These are phyloP conservation scores for Battus philenor DNA, from an alignment of 1,140 invertebrate genomes.

Conservation along the genomic window DNA sequence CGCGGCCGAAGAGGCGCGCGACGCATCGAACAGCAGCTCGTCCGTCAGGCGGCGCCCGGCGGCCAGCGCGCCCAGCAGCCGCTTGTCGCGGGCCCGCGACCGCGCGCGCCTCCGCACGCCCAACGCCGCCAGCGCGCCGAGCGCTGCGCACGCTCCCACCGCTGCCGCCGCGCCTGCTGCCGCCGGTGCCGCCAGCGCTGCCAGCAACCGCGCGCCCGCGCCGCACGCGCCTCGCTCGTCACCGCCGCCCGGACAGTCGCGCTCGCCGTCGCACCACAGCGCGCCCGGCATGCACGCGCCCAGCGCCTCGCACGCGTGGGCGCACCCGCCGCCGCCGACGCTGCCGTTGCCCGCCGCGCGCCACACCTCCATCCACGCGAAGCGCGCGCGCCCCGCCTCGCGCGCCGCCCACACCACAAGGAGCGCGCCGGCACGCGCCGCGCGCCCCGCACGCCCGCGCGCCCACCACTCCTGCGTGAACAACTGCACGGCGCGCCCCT, in stretches of 20 bases:
- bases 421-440: constrained; percentile 33
- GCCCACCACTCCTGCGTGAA: constrained; percentile 54
- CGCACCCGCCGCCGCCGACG: constrained; percentile 37
- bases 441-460: constrained; percentile 58
- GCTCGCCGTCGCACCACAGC: constrained; percentile 47
- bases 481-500: constrained; percentile 79
- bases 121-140: constrained; percentile 39
- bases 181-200: constrained; percentile 62
- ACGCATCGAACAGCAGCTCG: constrained; percentile 78
- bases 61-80: constrained; percentile 75
- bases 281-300: constrained; percentile 54
- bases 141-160: constrained; percentile 65
- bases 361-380: constrained; percentile 63
- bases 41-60: constrained; percentile 75
- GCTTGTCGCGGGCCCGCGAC: constrained; percentile 40
- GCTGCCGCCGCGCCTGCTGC: constrained; percentile 58
- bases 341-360: constrained; percentile 26
- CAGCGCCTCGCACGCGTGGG: constrained; percentile 37
- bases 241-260: constrained; percentile 52
- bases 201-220: constrained; percentile 36
- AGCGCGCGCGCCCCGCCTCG: constrained; percentile 40
- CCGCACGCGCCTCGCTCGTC: constrained; percentile 57
- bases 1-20: constrained; percentile 73
- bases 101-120: constrained; percentile 59
- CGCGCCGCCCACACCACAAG: constrained; percentile 52